Percentiles rank a stretch among this genome's conserved stretches.
Evolutionary conservation across 2,888 invertebrate species (phyloP).

Genomic region (Julus scandinavius): DNA sequence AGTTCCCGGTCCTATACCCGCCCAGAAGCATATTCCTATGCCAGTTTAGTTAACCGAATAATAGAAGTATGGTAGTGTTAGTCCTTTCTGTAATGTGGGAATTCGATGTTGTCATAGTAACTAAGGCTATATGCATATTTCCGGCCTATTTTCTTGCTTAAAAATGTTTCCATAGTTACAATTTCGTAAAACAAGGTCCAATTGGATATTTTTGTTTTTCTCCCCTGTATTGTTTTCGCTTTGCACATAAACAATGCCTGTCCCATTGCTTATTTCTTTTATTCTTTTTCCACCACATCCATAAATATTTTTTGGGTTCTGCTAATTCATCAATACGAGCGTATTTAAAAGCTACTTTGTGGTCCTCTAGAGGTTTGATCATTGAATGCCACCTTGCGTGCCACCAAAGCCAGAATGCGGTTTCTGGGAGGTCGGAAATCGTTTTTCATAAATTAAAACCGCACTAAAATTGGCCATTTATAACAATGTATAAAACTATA

Average conservation of each 20-base stretch:
- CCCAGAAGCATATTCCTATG: neutral
- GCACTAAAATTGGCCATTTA: conserved; percentile 42
- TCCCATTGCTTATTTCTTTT: neutral
- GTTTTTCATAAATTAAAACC: conserved; percentile 42
- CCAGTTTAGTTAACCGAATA: conserved; percentile 11
- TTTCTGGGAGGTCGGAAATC: conserved; percentile 42
- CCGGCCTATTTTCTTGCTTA: conserved; percentile 43
- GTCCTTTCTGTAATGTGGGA: conserved; percentile 46
- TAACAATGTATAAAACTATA: conserved; percentile 42
- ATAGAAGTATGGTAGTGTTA: neutral
- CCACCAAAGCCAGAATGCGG: conserved; percentile 26
- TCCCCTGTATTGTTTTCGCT: conserved; percentile 11
- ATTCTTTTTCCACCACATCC: conserved; percentile 5
- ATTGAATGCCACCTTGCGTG: conserved; percentile 20
- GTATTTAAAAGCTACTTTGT: conserved; percentile 15
- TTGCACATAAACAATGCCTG: neutral
- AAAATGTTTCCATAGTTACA: conserved; percentile 51
- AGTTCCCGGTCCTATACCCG: neutral
- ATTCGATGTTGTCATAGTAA: conserved; percentile 51
- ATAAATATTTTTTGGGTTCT: conserved; percentile 21
- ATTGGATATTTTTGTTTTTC: conserved; percentile 46
- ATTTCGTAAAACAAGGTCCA: conserved; percentile 21
- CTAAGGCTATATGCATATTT: neutral
- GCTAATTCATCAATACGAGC: conserved; percentile 19
- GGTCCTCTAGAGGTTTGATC: neutral